Percentiles rank a stretch among this genome's conserved stretches.
phyloP scores from a whole-genome alignment of 2,113 vertebrate genomes.

The Rhinoderma darwinii region DNA sequence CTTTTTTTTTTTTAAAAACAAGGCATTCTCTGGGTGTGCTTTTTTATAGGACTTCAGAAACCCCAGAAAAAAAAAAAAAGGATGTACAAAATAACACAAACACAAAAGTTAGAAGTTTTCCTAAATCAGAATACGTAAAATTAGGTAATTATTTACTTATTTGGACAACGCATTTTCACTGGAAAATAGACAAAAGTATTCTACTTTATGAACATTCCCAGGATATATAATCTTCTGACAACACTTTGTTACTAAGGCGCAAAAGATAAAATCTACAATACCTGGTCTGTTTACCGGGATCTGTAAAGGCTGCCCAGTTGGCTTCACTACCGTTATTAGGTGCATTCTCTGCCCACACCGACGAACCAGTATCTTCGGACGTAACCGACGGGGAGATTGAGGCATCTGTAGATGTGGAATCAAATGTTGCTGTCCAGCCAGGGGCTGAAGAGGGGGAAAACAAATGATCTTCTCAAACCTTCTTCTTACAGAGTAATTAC shows the following conservation, averaged over 20 bases:
- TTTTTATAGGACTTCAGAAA: too few relatives aligned
- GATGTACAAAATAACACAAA: too few relatives aligned
- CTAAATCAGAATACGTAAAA: too few relatives aligned
- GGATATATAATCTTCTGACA: too few relatives aligned
- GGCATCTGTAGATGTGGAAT: conserved; percentile 58
- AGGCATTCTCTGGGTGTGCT: too few relatives aligned
- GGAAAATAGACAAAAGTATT: too few relatives aligned
- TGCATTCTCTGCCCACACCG: not conserved
- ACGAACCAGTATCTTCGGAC: conserved; percentile 46
- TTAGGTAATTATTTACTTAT: too few relatives aligned
- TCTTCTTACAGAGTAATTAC: not conserved
- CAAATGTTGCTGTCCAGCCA: conserved; percentile 62
- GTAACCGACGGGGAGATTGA: not conserved
- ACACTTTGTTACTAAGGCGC: not conserved
- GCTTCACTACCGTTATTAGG: conserved; percentile 59
- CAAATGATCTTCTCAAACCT: not conserved
- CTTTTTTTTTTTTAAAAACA: too few relatives aligned
- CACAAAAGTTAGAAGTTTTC: too few relatives aligned
- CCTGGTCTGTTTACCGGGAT: conserved; percentile 59
- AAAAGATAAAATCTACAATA: not conserved
- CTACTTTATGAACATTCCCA: too few relatives aligned
- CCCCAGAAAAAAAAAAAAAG: too few relatives aligned
- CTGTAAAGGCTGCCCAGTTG: conserved; percentile 61
- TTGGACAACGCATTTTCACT: too few relatives aligned
- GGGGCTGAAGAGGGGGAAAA: conserved; percentile 47